Evolutionary conservation across 2,113 vertebrate species (phyloP).

Genomic region (Isichthys henryi): DNA sequence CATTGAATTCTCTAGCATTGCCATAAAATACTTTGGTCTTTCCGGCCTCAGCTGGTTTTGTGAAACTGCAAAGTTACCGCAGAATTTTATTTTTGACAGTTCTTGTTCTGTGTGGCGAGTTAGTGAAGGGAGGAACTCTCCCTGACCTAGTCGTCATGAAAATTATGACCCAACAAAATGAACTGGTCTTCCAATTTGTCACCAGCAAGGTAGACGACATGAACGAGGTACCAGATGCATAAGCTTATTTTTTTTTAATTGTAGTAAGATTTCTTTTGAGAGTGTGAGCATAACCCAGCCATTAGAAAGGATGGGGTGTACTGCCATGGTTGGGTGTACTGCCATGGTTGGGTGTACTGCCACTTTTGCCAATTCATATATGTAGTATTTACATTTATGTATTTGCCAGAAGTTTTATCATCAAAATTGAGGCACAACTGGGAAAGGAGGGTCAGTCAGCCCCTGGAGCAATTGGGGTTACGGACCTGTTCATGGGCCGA

Average conservation of each 20-base stretch:
- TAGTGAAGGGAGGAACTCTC: slow-evolving; percentile 30
- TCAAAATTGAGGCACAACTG: background rate
- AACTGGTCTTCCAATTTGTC: slow-evolving; percentile 79
- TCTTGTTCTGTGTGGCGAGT: slow-evolving; percentile 29
- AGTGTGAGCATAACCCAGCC: background rate
- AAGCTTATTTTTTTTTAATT: background rate
- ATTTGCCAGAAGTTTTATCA: background rate
- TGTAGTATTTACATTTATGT: background rate
- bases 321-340: background rate
- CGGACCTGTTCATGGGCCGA: background rate
- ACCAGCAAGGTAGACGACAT: slow-evolving; percentile 80
- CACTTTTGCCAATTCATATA: background rate
- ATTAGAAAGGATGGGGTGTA: background rate
- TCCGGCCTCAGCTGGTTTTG: slow-evolving; percentile 1
- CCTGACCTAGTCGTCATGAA: slow-evolving; percentile 59
- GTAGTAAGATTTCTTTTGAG: background rate
- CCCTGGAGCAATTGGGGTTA: background rate
- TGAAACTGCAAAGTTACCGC: slow-evolving; percentile 18
- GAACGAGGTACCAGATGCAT: slow-evolving; percentile 52
- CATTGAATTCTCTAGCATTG: background rate
- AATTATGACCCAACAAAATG: slow-evolving; percentile 66
- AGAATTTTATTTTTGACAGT: slow-evolving; percentile 13
- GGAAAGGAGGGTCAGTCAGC: background rate
- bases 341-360: background rate
- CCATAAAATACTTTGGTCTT: background rate